Base-by-base conservation (phyloP, 2,797 vertebrate genomes). In the Manis crassicaudata region DNA sequence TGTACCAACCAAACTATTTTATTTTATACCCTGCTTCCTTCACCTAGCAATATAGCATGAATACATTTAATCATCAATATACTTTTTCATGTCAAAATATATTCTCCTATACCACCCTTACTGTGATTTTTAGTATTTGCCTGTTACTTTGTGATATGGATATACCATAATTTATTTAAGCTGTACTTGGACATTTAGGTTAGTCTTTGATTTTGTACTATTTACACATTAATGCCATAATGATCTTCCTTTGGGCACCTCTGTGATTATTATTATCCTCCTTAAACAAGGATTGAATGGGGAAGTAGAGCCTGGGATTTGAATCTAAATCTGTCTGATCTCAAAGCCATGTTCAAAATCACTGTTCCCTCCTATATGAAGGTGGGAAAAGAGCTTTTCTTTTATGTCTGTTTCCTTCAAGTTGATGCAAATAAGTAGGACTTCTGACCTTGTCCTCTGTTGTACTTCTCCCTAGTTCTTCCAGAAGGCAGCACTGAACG, bases 401-500 rank as follows among this genome's bases (percentile, higher is more conserved):
- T 79, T 56, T 32, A 32, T 80, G 32, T 77, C 62, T 8, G 0
- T 75, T 90, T 75, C 62, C 85, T 94, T 93, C 25, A 37, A n/a
- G 17, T 21, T 81, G 32, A 37, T 75, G 35, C 50, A 40, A 0
- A 70, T 62, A 52, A 56, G 43, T 76, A 77, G 25, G 25, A 52
- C 50, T 40, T 54, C 85, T 96, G 11, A 97, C 52, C 13, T 14
- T 86, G 67, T 63, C 40, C 20, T 79, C 35, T 37, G 0, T 5
- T 62, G 3, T 83, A 16, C 37, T 27, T 35, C 12, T 65, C 46
- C 20, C 37, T 98, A 99, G 99, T 99, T 99, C 95, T 99, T 99
- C 97, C 99, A 99, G 96, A 99, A 99, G 89, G 99, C 99, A 1
- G 99, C 99, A 0, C 95, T 98, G 80, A 99, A 99, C 0, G 99